Base-by-base conservation (phyloP, 2,113 vertebrate species). In the Daphoenositta chrysoptera region DNA sequence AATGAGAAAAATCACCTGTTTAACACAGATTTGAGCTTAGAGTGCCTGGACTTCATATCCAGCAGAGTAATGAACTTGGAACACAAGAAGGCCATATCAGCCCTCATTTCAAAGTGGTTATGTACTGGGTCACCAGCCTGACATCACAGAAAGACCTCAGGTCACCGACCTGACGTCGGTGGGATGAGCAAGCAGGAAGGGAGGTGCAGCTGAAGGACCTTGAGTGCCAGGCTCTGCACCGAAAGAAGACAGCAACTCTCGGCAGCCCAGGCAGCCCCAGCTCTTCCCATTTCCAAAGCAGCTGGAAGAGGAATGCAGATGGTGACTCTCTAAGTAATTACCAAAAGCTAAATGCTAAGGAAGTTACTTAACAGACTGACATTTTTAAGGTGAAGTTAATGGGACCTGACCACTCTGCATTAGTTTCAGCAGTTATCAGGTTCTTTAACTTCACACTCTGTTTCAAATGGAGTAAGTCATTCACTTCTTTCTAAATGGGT, bases 31-130 rank as follows among this genome's bases (percentile, higher is more conserved):
- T 57, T 57, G 31, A 82, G 18, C 37, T 89, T 63, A 30, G 12
- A 65, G 30, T 54, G 24, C 17, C 31, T 23, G 42, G 50, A 68
- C 20, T 27, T 82, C 26, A 31, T 22, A 42, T 13, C 18, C 21
- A 83, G 13, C n/a, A 54, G 26, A 84, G 22, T 21, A 64, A 72
- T 20, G 8, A 83, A 83, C 8, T 17, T n/a, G 18, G 35, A 40
- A 78, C 1, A 0, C 16, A 47, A 63, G 22, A 26, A 48, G 13
- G 45, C 70, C 2, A 0, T 4, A 60, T 13, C 15, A 72, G n/a
- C 45, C 21, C 14, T 69, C 33, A 54, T 35, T 69, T 57, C 35
- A 39, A 31, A 33, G 8, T 72, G 63, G 26, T 64, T n/a, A 44
- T 14, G 11, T 19, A 63, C 33, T 82, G 47, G 33, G 19, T 44